Conservation (phyloP, 2,113 vertebrate species). For the Cettia cetti region DNA sequence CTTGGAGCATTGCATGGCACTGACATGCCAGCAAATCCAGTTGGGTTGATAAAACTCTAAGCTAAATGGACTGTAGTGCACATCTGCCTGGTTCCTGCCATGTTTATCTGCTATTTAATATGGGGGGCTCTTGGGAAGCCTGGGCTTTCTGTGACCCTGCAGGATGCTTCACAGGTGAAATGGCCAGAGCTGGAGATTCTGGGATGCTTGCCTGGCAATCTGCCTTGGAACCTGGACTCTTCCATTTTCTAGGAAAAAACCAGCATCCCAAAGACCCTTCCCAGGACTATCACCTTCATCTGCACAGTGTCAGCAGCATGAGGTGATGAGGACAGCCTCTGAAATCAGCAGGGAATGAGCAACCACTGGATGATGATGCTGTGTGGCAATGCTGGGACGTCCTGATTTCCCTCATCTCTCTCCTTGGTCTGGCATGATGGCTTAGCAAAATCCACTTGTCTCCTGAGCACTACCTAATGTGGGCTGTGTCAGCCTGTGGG, state of each 20-base stretch:
- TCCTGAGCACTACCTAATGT: not conserved
- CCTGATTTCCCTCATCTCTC: not conserved
- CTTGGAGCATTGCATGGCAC: not conserved
- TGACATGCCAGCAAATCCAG: not conserved
- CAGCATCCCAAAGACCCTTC: not conserved
- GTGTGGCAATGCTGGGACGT: not conserved
- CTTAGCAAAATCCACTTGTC: not conserved
- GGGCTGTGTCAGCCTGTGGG: not conserved
- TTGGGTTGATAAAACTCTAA: not conserved
- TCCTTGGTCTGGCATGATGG: not conserved
- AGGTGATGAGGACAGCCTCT: not conserved
- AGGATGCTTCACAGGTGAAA: not conserved
- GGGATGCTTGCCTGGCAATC: not conserved
- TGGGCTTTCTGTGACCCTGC: not conserved
- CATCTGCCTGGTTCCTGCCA: not conserved
- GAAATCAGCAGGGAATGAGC: not conserved
- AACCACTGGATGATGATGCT: accelerated
- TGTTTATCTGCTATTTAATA: not conserved
- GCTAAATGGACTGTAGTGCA: not conserved
- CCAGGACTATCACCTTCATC: not conserved
- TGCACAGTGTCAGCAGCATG: not conserved
- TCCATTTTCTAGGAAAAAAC: not conserved
- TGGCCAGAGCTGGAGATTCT: not conserved
- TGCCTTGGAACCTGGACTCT: not conserved
- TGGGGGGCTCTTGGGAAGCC: not conserved